Evolutionary conservation across 2,888 invertebrate species (phyloP), one percentile per base, ranked within the genome.

Genomic region (Tipula vernalis): DNA sequence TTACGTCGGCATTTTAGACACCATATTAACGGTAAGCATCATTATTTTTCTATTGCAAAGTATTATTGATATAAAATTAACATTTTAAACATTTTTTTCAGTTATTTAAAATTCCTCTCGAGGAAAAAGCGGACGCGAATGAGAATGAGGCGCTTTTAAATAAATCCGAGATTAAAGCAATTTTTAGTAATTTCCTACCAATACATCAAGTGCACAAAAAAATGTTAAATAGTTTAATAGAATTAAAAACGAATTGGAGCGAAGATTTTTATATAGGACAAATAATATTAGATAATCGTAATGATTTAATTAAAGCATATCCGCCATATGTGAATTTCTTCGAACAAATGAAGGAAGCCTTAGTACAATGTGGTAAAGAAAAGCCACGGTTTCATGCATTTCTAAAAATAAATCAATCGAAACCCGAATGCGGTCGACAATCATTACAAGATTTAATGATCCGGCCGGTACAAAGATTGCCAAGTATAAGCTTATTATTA

Each of bases 241-340:
- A 89, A 41, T 88, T 92, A 87, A 90, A 91, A 41, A 89, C 89
- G n/a, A 93, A 95, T 88, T 99, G 98, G 98, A 94, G 94, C 88
- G 98, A 99, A 90, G 97, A 98, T 90, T 94, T 94, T 89, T 94
- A 95, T 89, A 95, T 98, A 90, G 99, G 98, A 6, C 95, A 96
- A 90, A 95, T 98, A 89, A 96, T 98, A 91, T 93, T 97, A 87
- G 95, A 96, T 91, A 96, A 97, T 92, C 96, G 96, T 87, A 95
- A 96, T 87, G 97, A 96, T 90, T 93, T 99, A 90, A 94, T 96
- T 89, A 98, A 97, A 92, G 97, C 98, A 0, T 99, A 99, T 93
- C 99, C 99, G 88, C 98, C 98, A 28, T 99, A 98, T 92, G 96
- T 99, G 87, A 99, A 99, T 93, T 99, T 97, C 93, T 99, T 98